Conservation (phyloP, 37 sponge, comb jelly and placozoan species). For the Theonella swinhoei region DNA sequence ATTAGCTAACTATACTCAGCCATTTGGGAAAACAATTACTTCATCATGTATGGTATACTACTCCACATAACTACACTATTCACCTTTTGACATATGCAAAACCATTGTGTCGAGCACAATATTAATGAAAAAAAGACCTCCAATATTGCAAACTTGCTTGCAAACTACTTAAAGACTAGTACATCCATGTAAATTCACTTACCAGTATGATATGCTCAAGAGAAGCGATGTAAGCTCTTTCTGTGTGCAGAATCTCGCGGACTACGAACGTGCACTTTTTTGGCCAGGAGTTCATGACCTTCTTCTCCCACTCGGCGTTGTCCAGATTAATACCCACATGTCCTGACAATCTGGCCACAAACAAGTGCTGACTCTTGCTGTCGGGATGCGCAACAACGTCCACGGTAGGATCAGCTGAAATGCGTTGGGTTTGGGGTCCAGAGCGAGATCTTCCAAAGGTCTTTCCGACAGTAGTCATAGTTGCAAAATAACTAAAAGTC, state of each 20-base stretch:
- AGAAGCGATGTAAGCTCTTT: slow-evolving; percentile 28
- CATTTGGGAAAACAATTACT: background rate
- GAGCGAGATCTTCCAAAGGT: too few species aligned
- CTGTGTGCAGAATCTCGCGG: slow-evolving; percentile 51
- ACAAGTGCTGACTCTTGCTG: too few species aligned
- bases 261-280: slow-evolving; percentile 35
- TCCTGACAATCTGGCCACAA: too few species aligned
- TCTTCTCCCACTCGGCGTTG: slow-evolving; percentile 17
- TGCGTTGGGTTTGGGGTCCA: too few species aligned
- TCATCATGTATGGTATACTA: background rate
- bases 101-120: background rate
- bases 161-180: background rate
- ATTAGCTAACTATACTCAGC: background rate
- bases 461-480: too few species aligned
- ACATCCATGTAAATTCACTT: background rate
- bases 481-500: too few species aligned
- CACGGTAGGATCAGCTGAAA: too few species aligned
- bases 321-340: background rate
- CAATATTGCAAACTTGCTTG: background rate
- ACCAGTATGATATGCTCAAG: slow-evolving; percentile 60
- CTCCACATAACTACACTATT: too few species aligned
- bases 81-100: too few species aligned
- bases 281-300: slow-evolving; percentile 16
- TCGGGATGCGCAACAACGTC: too few species aligned
- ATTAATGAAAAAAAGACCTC: background rate